These are phyloP conservation scores for Margaritifera margaritifera DNA, from an alignment of 2,888 invertebrate species.

Conservation along the genomic window DNA sequence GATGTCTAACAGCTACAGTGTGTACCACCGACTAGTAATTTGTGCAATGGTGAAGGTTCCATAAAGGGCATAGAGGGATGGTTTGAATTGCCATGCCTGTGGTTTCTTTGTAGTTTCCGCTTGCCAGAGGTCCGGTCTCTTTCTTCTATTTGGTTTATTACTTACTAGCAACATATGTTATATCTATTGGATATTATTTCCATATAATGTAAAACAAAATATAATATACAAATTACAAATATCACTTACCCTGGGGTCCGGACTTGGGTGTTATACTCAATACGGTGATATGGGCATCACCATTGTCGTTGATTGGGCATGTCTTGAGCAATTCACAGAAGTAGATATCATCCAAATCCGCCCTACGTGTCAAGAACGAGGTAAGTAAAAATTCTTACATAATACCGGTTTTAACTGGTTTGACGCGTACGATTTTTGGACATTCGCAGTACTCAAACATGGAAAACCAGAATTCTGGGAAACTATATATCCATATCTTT, in stretches of 20 bases:
- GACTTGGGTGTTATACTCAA: constrained; percentile 44
- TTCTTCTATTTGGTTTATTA: no score
- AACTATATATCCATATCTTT: no score
- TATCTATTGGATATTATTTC: no score
- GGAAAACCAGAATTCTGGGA: not conserved
- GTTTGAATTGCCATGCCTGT: no score
- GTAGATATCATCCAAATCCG: constrained; percentile 63
- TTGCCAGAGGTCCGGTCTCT: no score
- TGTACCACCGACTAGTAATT: no score
- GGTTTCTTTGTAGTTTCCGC: no score
- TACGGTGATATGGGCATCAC: constrained; percentile 58
- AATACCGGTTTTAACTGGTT: not conserved
- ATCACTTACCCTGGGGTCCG: constrained; percentile 57
- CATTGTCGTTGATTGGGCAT: constrained; percentile 58
- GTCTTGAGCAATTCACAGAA: constrained; percentile 56
- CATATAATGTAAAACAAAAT: no score
- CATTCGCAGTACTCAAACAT: not conserved
- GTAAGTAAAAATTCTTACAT: not conserved
- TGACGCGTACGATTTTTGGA: not conserved
- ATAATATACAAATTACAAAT: not conserved
- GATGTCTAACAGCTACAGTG: no score
- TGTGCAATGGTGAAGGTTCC: no score
- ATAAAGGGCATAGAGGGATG: no score
- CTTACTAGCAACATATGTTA: no score
- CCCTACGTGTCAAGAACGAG: constrained; percentile 29